Conservation (phyloP, 1,140 invertebrate species). For the Drusus annulatus region DNA sequence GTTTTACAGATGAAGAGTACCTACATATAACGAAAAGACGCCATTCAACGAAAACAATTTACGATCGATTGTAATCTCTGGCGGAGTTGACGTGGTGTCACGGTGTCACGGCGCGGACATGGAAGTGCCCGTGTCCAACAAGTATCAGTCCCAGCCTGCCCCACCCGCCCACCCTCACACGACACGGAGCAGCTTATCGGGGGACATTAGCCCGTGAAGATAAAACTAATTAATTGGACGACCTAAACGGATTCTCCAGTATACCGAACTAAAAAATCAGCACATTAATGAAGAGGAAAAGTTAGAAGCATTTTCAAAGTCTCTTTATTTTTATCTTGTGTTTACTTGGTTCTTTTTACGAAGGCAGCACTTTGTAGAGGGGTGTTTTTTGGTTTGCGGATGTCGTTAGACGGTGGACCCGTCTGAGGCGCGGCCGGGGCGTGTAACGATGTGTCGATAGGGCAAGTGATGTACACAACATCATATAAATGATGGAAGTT, state of each 20-base stretch:
- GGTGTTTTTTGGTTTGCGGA: too few species aligned
- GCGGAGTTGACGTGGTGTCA: not conserved
- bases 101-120: not conserved
- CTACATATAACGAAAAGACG: not conserved
- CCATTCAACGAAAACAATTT: not conserved
- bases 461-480: constrained; percentile 8
- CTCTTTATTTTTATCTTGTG: too few species aligned
- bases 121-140: constrained; percentile 5
- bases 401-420: too few species aligned
- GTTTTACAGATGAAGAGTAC: not conserved
- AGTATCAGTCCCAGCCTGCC: not conserved
- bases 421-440: not conserved
- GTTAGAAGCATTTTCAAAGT: too few species aligned
- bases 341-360: too few species aligned
- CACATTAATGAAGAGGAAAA: too few species aligned
- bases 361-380: too few species aligned
- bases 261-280: too few species aligned
- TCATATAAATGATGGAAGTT: not conserved
- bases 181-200: constrained; percentile 19
- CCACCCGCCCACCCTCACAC: not conserved
- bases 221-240: constrained; percentile 30
- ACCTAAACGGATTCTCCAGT: too few species aligned
- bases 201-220: constrained; percentile 13
- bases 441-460: constrained; percentile 19
- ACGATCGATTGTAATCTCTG: constrained; percentile 19